Percentiles rank a stretch among this genome's conserved stretches.
These are phyloP conservation scores for Lumbricus terrestris DNA, from an alignment of 2,888 invertebrate species.

Conservation along the genomic window DNA sequence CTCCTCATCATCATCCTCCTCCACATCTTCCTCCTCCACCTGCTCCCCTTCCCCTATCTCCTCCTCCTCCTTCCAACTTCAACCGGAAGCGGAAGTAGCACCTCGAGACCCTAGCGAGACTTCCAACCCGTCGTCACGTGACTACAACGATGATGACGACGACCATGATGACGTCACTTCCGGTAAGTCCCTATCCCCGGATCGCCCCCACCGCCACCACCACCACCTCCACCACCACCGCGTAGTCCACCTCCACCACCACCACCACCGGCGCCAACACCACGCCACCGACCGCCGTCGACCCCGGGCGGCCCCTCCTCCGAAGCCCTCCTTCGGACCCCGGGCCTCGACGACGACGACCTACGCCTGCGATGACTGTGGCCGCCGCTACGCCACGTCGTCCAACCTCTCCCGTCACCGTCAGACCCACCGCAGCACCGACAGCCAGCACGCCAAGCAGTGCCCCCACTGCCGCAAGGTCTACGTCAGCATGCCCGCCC, in stretches of 20 bases:
- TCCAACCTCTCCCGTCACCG: conserved; percentile 86
- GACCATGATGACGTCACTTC: background rate
- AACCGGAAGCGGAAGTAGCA: conserved; percentile 12
- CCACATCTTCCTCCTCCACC: background rate
- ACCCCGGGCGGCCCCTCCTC: background rate
- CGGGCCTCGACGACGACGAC: conserved; percentile 33
- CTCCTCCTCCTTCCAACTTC: background rate
- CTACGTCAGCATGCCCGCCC: conserved; percentile 95
- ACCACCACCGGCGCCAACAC: background rate
- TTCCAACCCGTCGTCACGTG: background rate
- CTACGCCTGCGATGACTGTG: conserved; percentile 83
- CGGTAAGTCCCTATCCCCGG: background rate
- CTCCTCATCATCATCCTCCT: no score
- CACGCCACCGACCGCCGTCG: background rate
- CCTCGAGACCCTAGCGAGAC: background rate
- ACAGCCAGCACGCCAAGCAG: conserved; percentile 88
- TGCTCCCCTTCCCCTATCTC: background rate
- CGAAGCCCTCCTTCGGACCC: background rate
- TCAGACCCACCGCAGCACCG: conserved; percentile 87
- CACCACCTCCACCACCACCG: no score
- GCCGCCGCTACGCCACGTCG: conserved; percentile 86
- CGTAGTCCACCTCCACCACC: background rate
- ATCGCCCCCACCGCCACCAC: background rate
- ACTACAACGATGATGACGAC: background rate
- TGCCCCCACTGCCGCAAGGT: conserved; percentile 93